phyloP scores from a whole-genome alignment of 2,113 vertebrate genomes.

The Melanostigma gelatinosum region DNA sequence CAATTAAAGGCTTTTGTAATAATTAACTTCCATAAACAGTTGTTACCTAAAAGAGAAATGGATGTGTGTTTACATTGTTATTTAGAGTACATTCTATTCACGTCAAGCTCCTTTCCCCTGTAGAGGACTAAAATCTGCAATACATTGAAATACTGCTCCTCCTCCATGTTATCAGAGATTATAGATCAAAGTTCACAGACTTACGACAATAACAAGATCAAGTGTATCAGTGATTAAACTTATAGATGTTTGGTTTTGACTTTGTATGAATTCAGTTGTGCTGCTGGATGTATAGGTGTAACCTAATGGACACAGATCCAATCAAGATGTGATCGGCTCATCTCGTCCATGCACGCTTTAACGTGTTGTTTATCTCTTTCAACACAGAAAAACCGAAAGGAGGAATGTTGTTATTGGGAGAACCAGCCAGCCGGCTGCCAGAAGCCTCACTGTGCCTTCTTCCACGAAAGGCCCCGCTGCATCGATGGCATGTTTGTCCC shows the following conservation, averaged over 20 bases:
- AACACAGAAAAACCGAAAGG: conserved; percentile 92
- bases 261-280: no score
- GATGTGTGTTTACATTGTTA: neutral
- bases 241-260: no score
- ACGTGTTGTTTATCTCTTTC: neutral
- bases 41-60: neutral
- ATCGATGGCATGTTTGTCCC: conserved; percentile 90
- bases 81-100: neutral
- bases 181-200: neutral
- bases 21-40: neutral
- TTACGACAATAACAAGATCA: neutral
- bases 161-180: neutral
- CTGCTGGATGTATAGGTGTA: neutral
- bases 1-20: neutral
- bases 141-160: neutral
- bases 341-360: neutral
- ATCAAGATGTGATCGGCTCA: neutral
- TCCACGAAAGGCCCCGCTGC: conserved; percentile 89
- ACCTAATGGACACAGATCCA: no score
- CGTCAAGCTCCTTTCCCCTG: neutral
- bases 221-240: neutral
- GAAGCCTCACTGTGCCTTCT: conserved; percentile 94
- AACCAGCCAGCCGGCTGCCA: conserved; percentile 94
- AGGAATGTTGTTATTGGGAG: conserved; percentile 97
- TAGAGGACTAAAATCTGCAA: neutral